These are phyloP conservation scores for Drosophila rufa DNA, from an alignment of 1,140 invertebrate genomes.

Conservation along the genomic window DNA sequence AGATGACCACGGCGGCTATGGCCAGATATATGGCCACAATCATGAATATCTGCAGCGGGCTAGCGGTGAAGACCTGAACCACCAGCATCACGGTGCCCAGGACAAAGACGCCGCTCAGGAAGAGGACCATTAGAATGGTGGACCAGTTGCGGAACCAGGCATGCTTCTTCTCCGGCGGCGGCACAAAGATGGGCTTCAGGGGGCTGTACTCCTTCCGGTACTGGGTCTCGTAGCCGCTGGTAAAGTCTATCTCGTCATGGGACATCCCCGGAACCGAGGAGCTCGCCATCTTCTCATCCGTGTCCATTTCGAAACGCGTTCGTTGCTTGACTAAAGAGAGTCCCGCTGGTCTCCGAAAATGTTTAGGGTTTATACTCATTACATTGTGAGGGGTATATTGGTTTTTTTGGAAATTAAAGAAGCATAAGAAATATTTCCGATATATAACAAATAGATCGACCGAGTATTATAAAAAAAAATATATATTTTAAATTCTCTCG, in stretches of 20 bases:
- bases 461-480: neutral
- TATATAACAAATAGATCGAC: too few species aligned
- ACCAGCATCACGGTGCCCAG: conserved; percentile 63
- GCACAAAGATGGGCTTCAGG: conserved; percentile 51
- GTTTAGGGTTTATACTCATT: conserved; percentile 1
- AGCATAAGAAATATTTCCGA: too few species aligned
- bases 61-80: conserved; percentile 62
- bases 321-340: conserved; percentile 55
- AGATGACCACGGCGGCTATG: conserved; percentile 64
- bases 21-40: conserved; percentile 60
- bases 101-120: conserved; percentile 59
- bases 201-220: conserved; percentile 76
- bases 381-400: neutral
- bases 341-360: conserved; percentile 6
- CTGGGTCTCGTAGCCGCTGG: conserved; percentile 78
- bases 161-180: conserved; percentile 62
- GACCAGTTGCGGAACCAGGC: conserved; percentile 71
- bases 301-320: conserved; percentile 68
- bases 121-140: conserved; percentile 60
- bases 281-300: conserved; percentile 54
- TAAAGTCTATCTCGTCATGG: conserved; percentile 77
- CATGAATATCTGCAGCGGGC: conserved; percentile 55
- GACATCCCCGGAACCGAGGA: conserved; percentile 17
- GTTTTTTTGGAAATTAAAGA: too few species aligned
- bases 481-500: neutral